Evolutionary conservation across 1,140 invertebrate genomes (phyloP).

Genomic region (Drusus annulatus): DNA sequence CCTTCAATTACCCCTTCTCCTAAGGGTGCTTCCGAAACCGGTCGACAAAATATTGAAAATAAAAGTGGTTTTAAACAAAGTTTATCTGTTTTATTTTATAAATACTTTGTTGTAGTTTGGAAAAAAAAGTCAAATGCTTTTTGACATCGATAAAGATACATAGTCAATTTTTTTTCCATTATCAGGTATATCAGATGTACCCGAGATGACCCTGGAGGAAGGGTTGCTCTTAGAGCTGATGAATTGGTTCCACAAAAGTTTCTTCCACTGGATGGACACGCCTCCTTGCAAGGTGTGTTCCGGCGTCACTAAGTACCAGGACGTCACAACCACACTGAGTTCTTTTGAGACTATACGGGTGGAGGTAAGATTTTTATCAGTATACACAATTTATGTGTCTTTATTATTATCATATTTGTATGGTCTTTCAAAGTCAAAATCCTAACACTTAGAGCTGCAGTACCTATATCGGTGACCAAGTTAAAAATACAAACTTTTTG

Average conservation of each 20-base stretch:
- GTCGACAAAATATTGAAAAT: too few species aligned
- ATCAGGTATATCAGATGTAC: slow-evolving; percentile 64
- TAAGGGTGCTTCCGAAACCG: too few species aligned
- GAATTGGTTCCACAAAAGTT: slow-evolving; percentile 92
- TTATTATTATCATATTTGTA: not conserved
- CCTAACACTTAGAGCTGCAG: not conserved
- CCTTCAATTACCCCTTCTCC: too few species aligned
- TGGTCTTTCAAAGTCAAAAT: not conserved
- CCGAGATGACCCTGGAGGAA: slow-evolving; percentile 78
- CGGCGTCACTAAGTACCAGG: slow-evolving; percentile 66
- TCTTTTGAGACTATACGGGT: slow-evolving; percentile 70
- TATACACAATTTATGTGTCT: not conserved
- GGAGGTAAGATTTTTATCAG: slow-evolving; percentile 66
- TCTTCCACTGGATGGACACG: slow-evolving; percentile 92
- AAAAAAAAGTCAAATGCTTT: too few species aligned
- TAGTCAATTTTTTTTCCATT: not conserved
- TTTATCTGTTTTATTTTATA: too few species aligned
- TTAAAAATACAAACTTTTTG: too few species aligned
- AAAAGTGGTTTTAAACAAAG: too few species aligned
- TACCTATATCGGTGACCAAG: too few species aligned
- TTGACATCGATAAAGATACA: not conserved
- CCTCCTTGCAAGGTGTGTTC: slow-evolving; percentile 82
- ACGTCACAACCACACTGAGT: slow-evolving; percentile 61
- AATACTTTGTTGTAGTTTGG: too few species aligned
- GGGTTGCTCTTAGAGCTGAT: slow-evolving; percentile 85